These are phyloP conservation scores for Dynastes grantii DNA, from an alignment of 2,888 invertebrate species.

Conservation along the genomic window DNA sequence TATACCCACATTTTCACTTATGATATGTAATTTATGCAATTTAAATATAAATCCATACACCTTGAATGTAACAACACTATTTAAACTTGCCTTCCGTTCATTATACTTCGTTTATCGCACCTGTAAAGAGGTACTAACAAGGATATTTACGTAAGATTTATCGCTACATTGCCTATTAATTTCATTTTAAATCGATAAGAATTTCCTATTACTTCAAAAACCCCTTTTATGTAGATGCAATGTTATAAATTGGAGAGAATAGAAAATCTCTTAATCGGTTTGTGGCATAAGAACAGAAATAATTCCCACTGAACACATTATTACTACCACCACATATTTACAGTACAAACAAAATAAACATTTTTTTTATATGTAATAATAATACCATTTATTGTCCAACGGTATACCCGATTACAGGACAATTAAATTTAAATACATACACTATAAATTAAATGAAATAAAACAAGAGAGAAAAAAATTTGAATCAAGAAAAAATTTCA, in stretches of 20 bases:
- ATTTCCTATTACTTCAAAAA: no score
- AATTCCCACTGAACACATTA: neutral
- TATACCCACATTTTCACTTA: neutral
- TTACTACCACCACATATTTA: neutral
- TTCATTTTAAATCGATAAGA: slow-evolving; percentile 11
- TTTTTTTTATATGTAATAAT: neutral
- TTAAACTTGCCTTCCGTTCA: slow-evolving; percentile 12
- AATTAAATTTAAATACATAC: no score
- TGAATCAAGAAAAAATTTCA: no score
- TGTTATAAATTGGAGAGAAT: neutral
- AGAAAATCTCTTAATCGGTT: neutral
- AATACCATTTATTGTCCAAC: no score
- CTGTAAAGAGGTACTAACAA: neutral
- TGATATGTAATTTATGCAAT: neutral
- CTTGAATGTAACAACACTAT: slow-evolving; percentile 4
- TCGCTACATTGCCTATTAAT: slow-evolving; percentile 8
- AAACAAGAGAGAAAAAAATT: no score
- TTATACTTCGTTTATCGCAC: slow-evolving; percentile 3
- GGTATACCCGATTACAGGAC: no score
- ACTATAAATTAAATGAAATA: no score
- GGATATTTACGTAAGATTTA: slow-evolving; percentile 8
- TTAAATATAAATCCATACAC: slow-evolving; percentile 7
- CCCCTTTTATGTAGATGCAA: no score
- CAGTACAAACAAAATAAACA: neutral
- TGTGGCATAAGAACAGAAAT: neutral